Base-by-base conservation (phyloP, 1,140 invertebrate species). In the Nephila pilipes region DNA sequence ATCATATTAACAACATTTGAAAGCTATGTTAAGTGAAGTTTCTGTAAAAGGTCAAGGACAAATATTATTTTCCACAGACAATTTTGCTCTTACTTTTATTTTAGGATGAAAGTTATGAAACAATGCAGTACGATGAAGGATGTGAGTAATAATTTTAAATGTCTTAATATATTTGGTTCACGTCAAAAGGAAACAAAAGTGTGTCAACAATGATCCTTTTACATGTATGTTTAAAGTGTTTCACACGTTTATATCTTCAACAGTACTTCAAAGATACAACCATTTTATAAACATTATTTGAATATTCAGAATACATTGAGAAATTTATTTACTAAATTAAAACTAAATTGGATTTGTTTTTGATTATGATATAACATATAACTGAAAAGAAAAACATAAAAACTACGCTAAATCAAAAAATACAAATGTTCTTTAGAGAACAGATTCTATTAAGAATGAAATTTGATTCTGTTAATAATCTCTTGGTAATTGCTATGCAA, bases 41-140 rank as follows among this genome's bases (percentile, higher is more conserved):
- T 36, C 18, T 75, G 69, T 16, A 16, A 75, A 75, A 75, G 69
- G 69, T 75, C 69, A 75, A 32, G 69, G 69, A 75, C 32, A 75
- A 32, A 75, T 75, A 32, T 75, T 29, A 14, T 29, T 75, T 75
- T 75, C 14, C 10, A 75, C 32, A 32, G 69, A 32, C 18, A 75
- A 75, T 75, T 18, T 18, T 75, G 29, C 18, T 36, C 32, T 75
- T 46, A 32, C 29, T 18, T 75, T 75, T 36, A 32, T 32, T 25
- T 32, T 75, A 16, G 18, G 25, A 32, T 20, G 69, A 75, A 75
- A 32, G 32, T 75, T 75, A 75, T 75, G 29, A 32, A 32, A 75
- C 18, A 75, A 32, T 75, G 29, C 29, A 36, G 29, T 3, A 75
- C 16, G 32, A 18, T 18, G 69, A 6, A 75, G 18, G 69, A 75